phyloP scores from a whole-genome alignment of 2,113 vertebrate species.

The Chitala chitala region DNA sequence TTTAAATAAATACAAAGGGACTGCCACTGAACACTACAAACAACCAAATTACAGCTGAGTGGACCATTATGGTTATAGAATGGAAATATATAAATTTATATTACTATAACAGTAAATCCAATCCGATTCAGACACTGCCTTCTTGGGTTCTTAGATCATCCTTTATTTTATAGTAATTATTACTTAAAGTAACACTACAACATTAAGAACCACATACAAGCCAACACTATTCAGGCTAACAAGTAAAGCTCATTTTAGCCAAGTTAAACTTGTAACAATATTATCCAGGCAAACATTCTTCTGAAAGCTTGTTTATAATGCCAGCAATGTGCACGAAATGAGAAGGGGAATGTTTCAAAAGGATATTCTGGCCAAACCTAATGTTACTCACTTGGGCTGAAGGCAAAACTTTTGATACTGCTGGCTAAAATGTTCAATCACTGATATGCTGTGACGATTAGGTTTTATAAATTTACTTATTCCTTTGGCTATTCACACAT shows the following conservation, averaged over 20 bases:
- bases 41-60: conserved; percentile 52
- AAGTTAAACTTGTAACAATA: conserved; percentile 27
- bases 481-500: conserved; percentile 60
- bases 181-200: conserved; percentile 34
- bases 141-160: conserved; percentile 22
- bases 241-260: conserved; percentile 31
- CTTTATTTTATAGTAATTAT: conserved; percentile 1
- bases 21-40: conserved; percentile 65
- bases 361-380: conserved; percentile 36
- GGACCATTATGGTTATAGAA: conserved; percentile 51
- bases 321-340: conserved; percentile 31
- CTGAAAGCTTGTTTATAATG: conserved; percentile 32
- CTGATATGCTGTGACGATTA: conserved; percentile 35
- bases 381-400: conserved; percentile 33
- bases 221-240: conserved; percentile 31
- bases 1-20: conserved; percentile 74
- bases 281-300: conserved; percentile 31
- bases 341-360: conserved; percentile 29
- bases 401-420: conserved; percentile 40
- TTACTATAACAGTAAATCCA: conserved; percentile 47
- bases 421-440: conserved; percentile 39
- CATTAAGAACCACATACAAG: conserved; percentile 39
- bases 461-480: conserved; percentile 46
- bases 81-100: conserved; percentile 53
- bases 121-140: conserved; percentile 42